Conservation (phyloP, 2,797 vertebrate genomes). For the Pseudocheirus occidentalis region DNA sequence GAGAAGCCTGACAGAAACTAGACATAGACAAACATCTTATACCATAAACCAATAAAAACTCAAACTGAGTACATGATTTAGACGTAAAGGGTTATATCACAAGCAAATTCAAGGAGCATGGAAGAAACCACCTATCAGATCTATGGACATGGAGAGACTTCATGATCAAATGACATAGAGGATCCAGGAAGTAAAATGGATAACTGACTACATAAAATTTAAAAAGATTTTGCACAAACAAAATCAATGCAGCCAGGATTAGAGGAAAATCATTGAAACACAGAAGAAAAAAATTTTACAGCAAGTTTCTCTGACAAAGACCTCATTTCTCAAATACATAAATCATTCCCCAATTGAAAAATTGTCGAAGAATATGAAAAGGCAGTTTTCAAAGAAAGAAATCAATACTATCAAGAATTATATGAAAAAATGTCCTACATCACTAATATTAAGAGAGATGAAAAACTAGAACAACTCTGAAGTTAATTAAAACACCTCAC, state of each 20-base stretch:
- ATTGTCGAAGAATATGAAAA: background rate
- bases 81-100: background rate
- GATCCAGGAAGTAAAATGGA: background rate
- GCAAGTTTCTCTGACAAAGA: background rate
- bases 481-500: background rate
- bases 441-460: background rate
- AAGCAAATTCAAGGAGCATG: background rate
- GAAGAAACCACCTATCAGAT: background rate
- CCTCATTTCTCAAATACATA: background rate
- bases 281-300: background rate
- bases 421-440: background rate
- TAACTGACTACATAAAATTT: background rate
- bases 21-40: background rate
- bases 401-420: background rate
- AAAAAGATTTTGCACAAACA: background rate
- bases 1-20: background rate
- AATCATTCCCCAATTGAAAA: background rate
- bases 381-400: background rate
- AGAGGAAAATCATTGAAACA: background rate
- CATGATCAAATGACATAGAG: background rate
- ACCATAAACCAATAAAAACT: background rate
- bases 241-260: background rate
- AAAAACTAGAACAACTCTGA: background rate
- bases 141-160: background rate
- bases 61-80: background rate